Conservation (phyloP, 2,797 vertebrate species). For the Synaphobranchus kaupii region DNA sequence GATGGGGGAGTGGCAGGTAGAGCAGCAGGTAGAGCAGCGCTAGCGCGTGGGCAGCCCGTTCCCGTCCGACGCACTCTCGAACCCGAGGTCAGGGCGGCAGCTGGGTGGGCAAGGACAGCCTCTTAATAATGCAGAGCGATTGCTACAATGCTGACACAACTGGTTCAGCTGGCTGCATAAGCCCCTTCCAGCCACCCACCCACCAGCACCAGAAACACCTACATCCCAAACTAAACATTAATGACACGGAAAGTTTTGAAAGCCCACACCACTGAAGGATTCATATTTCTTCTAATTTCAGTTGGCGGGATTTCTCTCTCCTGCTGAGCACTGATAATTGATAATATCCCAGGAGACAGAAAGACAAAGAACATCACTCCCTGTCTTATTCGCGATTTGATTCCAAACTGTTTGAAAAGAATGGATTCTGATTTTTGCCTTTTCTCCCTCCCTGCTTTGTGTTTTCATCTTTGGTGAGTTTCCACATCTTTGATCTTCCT, state of each 20-base stretch:
- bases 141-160: neutral
- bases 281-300: conserved; percentile 2
- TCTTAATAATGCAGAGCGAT: neutral
- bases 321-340: conserved; percentile 10
- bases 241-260: conserved; percentile 8
- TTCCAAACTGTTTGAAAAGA: neutral
- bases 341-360: neutral
- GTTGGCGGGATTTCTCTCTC: neutral
- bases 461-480: neutral
- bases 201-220: neutral
- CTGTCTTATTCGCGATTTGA: neutral
- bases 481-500: neutral
- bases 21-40: neutral
- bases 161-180: neutral
- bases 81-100: conserved; percentile 16
- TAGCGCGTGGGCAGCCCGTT: neutral
- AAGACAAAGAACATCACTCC: neutral
- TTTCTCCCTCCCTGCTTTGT: no score
- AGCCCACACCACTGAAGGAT: neutral
- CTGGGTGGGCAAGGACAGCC: neutral
- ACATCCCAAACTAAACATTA: neutral
- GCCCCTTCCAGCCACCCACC: neutral
- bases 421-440: neutral
- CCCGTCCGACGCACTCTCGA: conserved; percentile 18
- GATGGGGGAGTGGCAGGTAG: neutral